Conservation (phyloP, 1,140 invertebrate genomes). For the Drosophila sp. region DNA sequence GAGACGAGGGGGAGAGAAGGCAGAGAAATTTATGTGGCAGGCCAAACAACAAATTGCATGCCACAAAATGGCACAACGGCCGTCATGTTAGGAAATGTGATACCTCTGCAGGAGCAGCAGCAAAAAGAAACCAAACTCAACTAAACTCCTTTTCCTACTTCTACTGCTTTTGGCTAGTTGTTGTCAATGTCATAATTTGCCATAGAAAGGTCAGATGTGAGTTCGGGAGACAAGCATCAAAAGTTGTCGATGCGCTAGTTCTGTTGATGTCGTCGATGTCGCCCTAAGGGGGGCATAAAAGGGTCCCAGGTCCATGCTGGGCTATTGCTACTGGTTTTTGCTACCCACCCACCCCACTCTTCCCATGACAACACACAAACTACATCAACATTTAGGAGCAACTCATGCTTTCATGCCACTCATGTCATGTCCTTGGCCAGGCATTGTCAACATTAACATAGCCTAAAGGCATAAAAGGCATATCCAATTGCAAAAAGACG, state of each 20-base stretch:
- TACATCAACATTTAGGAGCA: slow-evolving; percentile 46
- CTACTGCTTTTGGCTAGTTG: slow-evolving; percentile 51
- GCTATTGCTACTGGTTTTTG: slow-evolving; percentile 18
- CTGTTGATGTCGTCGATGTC: slow-evolving; percentile 45
- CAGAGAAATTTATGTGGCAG: slow-evolving; percentile 55
- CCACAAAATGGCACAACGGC: slow-evolving; percentile 38
- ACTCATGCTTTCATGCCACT: slow-evolving; percentile 20
- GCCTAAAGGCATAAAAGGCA: slow-evolving; percentile 76
- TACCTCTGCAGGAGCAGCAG: slow-evolving; percentile 33
- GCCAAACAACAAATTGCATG: slow-evolving; percentile 59
- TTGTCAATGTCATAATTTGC: slow-evolving; percentile 81
- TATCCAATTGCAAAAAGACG: slow-evolving; percentile 80
- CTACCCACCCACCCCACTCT: slow-evolving; percentile 10
- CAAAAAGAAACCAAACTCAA: not conserved
- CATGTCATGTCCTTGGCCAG: slow-evolving; percentile 73
- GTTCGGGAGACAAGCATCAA: slow-evolving; percentile 42
- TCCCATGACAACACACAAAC: slow-evolving; percentile 38
- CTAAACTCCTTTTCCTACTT: not conserved
- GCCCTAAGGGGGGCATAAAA: slow-evolving; percentile 37
- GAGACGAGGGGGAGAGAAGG: not conserved
- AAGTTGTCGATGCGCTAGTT: slow-evolving; percentile 66
- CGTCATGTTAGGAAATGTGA: slow-evolving; percentile 67
- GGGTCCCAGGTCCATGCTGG: slow-evolving; percentile 21
- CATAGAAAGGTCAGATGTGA: slow-evolving; percentile 36
- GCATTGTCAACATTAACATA: slow-evolving; percentile 77